These are phyloP conservation scores for Meloidogyne chitwoodi DNA, from an alignment of 1,140 invertebrate species.

Conservation along the genomic window DNA sequence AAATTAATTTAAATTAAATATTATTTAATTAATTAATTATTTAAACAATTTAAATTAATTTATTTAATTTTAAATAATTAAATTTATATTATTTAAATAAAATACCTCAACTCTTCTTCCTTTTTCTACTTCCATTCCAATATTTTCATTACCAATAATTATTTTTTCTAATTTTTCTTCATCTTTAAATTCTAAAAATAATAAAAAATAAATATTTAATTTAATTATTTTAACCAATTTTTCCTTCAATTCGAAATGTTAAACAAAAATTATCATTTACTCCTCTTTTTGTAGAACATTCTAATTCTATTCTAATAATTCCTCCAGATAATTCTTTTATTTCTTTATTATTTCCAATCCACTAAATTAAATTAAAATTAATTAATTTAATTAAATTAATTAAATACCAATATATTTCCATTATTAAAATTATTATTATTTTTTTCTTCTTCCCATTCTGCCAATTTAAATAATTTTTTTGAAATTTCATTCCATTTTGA, in stretches of 20 bases:
- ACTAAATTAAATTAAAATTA: slow-evolving; percentile 27
- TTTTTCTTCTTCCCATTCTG: slow-evolving; percentile 21
- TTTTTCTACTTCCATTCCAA: slow-evolving; percentile 11
- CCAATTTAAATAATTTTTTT: slow-evolving; percentile 20
- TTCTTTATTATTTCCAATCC: slow-evolving; percentile 33
- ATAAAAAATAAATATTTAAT: neutral
- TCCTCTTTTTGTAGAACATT: slow-evolving; percentile 22
- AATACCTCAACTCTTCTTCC: slow-evolving; percentile 4
- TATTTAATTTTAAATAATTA: neutral
- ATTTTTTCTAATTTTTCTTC: neutral
- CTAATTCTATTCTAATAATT: slow-evolving; percentile 27
- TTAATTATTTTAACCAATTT: slow-evolving; percentile 21
- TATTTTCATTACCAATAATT: neutral
- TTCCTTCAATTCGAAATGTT: slow-evolving; percentile 33
- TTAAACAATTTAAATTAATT: neutral
- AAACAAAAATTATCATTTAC: slow-evolving; percentile 24
- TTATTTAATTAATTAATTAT: too few relatives aligned
- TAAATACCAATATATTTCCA: slow-evolving; percentile 1
- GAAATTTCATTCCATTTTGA: slow-evolving; percentile 20
- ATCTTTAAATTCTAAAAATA: neutral
- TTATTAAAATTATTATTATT: too few relatives aligned
- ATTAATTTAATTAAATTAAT: neutral
- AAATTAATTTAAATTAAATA: slow-evolving; percentile 9
- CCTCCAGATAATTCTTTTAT: slow-evolving; percentile 26
- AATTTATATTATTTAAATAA: too few relatives aligned